A percentile compares a stretch with the other conserved stretches of the same genome.
phyloP scores from a whole-genome alignment of 2,888 invertebrate species.

The Megaustenia siamemsis region DNA sequence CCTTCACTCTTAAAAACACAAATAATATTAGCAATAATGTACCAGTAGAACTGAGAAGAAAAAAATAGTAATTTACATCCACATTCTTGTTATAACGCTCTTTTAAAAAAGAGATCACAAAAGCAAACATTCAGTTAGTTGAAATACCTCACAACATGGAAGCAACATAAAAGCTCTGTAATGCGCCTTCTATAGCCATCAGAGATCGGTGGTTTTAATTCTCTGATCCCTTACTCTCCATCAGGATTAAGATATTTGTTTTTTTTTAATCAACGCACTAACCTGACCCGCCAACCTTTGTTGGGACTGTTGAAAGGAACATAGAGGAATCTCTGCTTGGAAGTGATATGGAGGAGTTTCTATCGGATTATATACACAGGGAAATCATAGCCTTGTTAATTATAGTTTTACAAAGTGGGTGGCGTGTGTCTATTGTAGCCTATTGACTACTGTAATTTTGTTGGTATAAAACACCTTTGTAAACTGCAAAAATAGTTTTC shows the following conservation, averaged over 20 bases:
- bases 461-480: too few species aligned
- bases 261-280: background rate
- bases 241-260: conserved; percentile 11
- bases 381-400: conserved; percentile 10
- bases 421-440: too few species aligned
- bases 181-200: background rate
- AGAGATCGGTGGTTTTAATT: conserved; percentile 10
- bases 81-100: too few species aligned
- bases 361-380: conserved; percentile 5
- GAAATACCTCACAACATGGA: too few species aligned
- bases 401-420: background rate
- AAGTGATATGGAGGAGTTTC: background rate
- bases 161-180: background rate
- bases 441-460: too few species aligned
- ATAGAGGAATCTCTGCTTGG: background rate
- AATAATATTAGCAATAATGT: too few species aligned
- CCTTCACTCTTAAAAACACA: too few species aligned
- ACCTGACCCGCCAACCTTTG: background rate
- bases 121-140: too few species aligned
- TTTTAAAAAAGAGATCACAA: too few species aligned
- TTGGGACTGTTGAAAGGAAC: background rate
- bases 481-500: too few species aligned
- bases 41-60: too few species aligned
- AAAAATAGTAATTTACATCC: too few species aligned
- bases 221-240: background rate